A percentile compares a stretch with the other conserved stretches of the same genome.
Conservation (phyloP, 2,888 invertebrate species). For the Itoplectis maculator region DNA sequence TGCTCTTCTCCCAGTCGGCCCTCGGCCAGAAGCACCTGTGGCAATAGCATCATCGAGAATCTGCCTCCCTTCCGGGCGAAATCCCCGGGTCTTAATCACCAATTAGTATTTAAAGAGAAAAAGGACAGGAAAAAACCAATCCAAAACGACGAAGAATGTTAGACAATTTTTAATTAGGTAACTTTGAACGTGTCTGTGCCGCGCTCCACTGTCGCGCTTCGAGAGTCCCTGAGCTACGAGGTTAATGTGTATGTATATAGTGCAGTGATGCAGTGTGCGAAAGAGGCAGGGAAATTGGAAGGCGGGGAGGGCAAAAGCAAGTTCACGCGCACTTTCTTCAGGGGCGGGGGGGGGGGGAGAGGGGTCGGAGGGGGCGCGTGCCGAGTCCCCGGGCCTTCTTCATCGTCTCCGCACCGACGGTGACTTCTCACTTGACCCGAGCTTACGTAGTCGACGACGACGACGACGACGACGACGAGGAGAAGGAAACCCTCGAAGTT, state of each 20-base stretch:
- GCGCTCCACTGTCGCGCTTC: constrained; percentile 25
- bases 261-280: constrained; percentile 33
- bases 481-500: constrained; percentile 50
- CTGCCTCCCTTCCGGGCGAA: constrained; percentile 38
- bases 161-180: constrained; percentile 61
- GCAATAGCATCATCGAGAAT: constrained; percentile 45
- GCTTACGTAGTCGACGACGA: constrained; percentile 38
- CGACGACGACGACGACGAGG: constrained; percentile 19
- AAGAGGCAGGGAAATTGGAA: constrained; percentile 18
- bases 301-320: not conserved
- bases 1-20: not conserved
- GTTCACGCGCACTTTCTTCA: constrained; percentile 23
- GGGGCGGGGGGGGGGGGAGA: too few species aligned
- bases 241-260: constrained; percentile 52
- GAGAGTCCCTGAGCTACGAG: constrained; percentile 39
- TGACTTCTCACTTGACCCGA: constrained; percentile 51
- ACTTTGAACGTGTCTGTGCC: constrained; percentile 46
- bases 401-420: constrained; percentile 14
- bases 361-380: constrained; percentile 1
- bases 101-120: constrained; percentile 56
- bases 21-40: not conserved
- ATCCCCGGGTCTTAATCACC: constrained; percentile 48
- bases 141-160: constrained; percentile 12
- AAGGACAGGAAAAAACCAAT: not conserved
- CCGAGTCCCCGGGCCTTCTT: constrained; percentile 21